These are phyloP conservation scores for Dermochelys coriacea DNA, from an alignment of 2,797 vertebrate species.

Conservation along the genomic window DNA sequence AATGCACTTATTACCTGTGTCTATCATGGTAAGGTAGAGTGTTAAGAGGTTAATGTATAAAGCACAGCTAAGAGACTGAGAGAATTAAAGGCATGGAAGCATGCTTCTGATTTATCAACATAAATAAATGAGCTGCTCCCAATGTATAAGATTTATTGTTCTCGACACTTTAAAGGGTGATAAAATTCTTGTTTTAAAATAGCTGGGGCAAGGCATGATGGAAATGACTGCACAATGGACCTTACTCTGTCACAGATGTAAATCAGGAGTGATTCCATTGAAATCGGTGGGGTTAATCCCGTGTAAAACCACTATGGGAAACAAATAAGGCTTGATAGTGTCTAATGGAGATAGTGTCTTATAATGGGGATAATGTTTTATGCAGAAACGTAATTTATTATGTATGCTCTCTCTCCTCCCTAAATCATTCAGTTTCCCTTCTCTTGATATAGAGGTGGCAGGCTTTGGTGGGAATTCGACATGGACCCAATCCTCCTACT, in stretches of 20 bases:
- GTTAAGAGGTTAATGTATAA: slow-evolving; percentile 12
- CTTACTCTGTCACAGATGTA: background rate
- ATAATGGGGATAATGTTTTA: background rate
- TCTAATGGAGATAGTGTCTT: background rate
- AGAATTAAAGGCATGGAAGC: slow-evolving; percentile 4
- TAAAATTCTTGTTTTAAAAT: background rate
- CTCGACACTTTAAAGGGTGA: background rate
- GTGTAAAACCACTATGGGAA: background rate
- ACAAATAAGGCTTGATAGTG: background rate
- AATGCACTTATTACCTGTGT: background rate
- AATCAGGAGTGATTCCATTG: background rate
- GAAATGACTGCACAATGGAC: background rate
- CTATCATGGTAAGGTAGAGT: background rate
- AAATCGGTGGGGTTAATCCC: background rate
- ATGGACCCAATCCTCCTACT: background rate
- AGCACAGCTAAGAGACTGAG: slow-evolving; percentile 24
- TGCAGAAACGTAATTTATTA: background rate
- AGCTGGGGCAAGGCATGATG: background rate
- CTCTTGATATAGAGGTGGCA: background rate
- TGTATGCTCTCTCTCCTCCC: background rate
- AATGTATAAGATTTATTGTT: background rate
- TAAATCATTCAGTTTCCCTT: background rate
- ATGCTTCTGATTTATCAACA: background rate
- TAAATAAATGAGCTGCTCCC: background rate
- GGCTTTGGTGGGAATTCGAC: too few species aligned